phyloP scores from a whole-genome alignment of 2,888 invertebrate species.

The Drosophila cognata region DNA sequence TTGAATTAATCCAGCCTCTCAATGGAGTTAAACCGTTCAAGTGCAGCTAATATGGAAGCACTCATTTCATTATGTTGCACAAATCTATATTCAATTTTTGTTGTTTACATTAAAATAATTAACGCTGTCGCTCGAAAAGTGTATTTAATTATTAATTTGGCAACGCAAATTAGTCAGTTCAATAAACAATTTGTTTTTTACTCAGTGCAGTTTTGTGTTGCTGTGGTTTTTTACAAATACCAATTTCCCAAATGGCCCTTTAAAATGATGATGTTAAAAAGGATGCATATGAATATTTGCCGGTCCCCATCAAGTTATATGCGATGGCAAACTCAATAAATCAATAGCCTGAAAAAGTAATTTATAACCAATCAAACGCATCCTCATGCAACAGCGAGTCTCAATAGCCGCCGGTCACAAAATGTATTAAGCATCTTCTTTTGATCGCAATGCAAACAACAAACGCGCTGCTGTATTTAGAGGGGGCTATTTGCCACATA shows the following conservation, averaged over 20 bases:
- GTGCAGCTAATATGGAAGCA: neutral
- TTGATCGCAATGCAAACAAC: slow-evolving; percentile 26
- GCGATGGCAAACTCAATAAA: slow-evolving; percentile 37
- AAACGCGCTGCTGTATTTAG: neutral
- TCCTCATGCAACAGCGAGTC: slow-evolving; percentile 57
- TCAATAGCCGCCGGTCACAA: slow-evolving; percentile 58
- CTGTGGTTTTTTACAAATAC: slow-evolving; percentile 2
- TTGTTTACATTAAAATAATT: neutral
- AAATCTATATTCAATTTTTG: neutral
- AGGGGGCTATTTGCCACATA: slow-evolving; percentile 4
- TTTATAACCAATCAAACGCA: slow-evolving; percentile 73
- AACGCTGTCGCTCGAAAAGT: neutral
- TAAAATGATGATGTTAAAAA: neutral
- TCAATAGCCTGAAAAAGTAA: slow-evolving; percentile 54
- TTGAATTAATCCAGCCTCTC: slow-evolving; percentile 8
- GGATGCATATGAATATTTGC: slow-evolving; percentile 4
- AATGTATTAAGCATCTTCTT: slow-evolving; percentile 61
- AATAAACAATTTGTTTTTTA: slow-evolving; percentile 17
- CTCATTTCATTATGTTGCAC: neutral
- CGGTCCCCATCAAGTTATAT: slow-evolving; percentile 19
- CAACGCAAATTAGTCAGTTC: slow-evolving; percentile 17
- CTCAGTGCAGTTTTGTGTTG: slow-evolving; percentile 5
- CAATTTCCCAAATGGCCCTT: neutral
- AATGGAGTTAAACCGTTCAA: neutral
- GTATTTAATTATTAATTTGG: slow-evolving; percentile 2